These are phyloP conservation scores for Acleris sparsana DNA, from an alignment of 2,888 invertebrate genomes.

Conservation along the genomic window DNA sequence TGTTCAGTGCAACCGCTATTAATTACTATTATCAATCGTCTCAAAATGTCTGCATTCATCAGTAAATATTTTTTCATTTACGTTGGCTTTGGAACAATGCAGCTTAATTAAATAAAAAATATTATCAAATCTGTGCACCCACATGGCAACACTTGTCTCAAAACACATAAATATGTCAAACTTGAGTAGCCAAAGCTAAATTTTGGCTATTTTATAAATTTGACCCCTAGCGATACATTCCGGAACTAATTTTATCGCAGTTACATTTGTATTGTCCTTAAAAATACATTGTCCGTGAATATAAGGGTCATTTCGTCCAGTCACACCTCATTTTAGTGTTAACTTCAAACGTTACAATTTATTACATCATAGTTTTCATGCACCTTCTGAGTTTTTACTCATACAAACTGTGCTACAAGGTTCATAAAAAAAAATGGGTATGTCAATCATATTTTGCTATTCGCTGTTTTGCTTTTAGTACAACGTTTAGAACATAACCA, in stretches of 20 bases:
- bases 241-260: conserved; percentile 75
- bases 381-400: too few species aligned
- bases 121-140: conserved; percentile 50
- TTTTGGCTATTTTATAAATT: conserved; percentile 60
- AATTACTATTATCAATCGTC: conserved; percentile 3
- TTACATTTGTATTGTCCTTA: conserved; percentile 75
- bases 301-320: conserved; percentile 70
- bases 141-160: conserved; percentile 58
- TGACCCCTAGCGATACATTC: conserved; percentile 69
- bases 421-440: too few species aligned
- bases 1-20: conserved; percentile 7
- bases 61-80: background rate
- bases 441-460: too few species aligned
- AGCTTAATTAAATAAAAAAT: conserved; percentile 21
- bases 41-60: conserved; percentile 1
- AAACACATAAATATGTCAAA: conserved; percentile 70
- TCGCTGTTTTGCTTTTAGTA: too few species aligned
- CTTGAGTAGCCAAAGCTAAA: conserved; percentile 60
- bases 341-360: conserved; percentile 46
- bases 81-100: conserved; percentile 2
- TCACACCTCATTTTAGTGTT: conserved; percentile 70
- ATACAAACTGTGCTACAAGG: too few species aligned
- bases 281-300: conserved; percentile 79
- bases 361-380: conserved; percentile 5
- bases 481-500: too few species aligned